Evolutionary conservation across 2,888 invertebrate species (phyloP).

Genomic region (Sarcophaga carnaria): DNA sequence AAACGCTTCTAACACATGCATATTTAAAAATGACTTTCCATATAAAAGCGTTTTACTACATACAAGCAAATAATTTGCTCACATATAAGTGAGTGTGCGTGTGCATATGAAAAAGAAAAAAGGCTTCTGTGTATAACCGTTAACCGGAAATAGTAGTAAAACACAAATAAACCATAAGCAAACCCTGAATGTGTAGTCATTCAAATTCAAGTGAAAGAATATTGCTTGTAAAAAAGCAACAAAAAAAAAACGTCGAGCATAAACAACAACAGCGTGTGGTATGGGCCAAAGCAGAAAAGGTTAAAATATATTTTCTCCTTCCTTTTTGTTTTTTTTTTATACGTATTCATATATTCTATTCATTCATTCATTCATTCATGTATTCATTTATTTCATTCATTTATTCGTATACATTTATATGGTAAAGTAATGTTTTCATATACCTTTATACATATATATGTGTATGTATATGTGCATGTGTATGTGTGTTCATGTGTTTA

Average conservation of each 20-base stretch:
- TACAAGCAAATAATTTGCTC: not conserved
- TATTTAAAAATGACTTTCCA: too few relatives aligned
- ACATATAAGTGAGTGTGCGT: not conserved
- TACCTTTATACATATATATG: not conserved
- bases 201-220: conserved; percentile 6
- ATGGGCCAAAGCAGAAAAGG: conserved; percentile 11
- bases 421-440: not conserved
- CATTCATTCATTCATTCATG: conserved; percentile 49
- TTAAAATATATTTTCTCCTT: conserved; percentile 35
- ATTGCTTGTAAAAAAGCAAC: too few relatives aligned
- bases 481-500: conserved; percentile 15
- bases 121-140: conserved; percentile 9
- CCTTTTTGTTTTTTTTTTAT: conserved; percentile 1
- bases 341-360: not conserved
- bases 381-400: conserved; percentile 26
- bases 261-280: not conserved
- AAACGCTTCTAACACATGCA: too few relatives aligned
- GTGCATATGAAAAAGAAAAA: not conserved
- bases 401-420: not conserved
- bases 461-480: not conserved
- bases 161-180: conserved; percentile 22
- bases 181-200: conserved; percentile 20
- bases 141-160: conserved; percentile 61
- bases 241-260: not conserved
- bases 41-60: too few relatives aligned